These are phyloP conservation scores for Chrysomallon squamiferum DNA, from an alignment of 1,140 invertebrate genomes.

Conservation along the genomic window DNA sequence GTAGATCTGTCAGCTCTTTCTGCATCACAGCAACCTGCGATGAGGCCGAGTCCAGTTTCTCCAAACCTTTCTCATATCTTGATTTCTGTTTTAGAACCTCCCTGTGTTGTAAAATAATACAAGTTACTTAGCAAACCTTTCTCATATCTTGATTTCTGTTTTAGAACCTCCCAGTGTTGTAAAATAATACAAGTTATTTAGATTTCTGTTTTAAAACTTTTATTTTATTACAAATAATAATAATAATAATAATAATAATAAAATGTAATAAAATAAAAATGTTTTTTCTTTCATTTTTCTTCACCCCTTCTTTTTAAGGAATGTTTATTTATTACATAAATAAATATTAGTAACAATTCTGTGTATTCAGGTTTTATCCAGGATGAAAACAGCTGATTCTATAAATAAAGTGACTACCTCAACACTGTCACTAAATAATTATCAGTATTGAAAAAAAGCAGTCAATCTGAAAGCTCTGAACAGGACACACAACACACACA, in stretches of 20 bases:
- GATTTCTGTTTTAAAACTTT: constrained; percentile 77
- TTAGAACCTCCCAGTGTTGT: constrained; percentile 70
- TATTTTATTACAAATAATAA: too few relatives aligned
- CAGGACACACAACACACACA: too few relatives aligned
- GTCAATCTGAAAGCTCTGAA: too few relatives aligned
- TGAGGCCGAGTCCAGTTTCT: constrained; percentile 62
- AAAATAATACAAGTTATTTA: constrained; percentile 2
- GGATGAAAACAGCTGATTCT: too few relatives aligned
- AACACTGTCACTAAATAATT: too few relatives aligned
- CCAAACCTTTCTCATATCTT: constrained; percentile 67
- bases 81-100: constrained; percentile 78
- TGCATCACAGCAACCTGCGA: constrained; percentile 72
- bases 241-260: background rate
- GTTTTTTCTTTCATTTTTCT: background rate
- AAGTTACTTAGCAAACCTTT: constrained; percentile 65
- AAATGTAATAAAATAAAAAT: background rate
- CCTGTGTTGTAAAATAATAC: constrained; percentile 29
- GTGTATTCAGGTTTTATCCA: too few relatives aligned
- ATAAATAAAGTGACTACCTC: too few relatives aligned
- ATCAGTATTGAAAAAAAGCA: too few relatives aligned
- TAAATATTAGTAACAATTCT: too few relatives aligned
- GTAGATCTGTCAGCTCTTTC: constrained; percentile 83
- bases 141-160: constrained; percentile 72
- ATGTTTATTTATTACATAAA: too few relatives aligned
- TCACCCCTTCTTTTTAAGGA: background rate